Evolutionary conservation across 92 coral and sea anemone species (phyloP), one percentile per base, ranked within the genome.

Genomic region (Phenganax stokvisi): DNA sequence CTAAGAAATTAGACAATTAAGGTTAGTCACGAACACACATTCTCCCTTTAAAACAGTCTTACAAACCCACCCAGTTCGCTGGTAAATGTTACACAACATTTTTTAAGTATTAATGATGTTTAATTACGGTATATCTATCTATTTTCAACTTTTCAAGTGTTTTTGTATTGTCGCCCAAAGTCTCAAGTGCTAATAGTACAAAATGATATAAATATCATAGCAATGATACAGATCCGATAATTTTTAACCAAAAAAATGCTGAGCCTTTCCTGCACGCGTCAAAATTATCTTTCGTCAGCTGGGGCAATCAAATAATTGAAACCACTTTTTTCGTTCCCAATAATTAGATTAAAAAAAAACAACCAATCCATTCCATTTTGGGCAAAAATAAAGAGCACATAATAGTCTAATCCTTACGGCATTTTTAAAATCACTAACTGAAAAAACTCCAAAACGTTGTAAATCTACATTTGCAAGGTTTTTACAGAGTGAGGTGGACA

Each of bases 161-260:
- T 25, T 20, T 28, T 0, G 73, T 28, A 68, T 10, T 68, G 53
- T 68, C 53, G 17, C 53, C 73, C 25, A 15, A 8, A 61, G n/a
- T 15, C 28, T 68, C 73, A 68, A 68, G 73, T 68, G 73, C 53
- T 7, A 64, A 64, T 20, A 64, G 30, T 64, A 68, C 47, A 68
- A 15, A 30, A 20, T 37, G 54, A 68, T 68, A 68, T 64, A 64
- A 64, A 64, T 64, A 64, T 28, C 70, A 64, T 28, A 64, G 25
- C 16, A 64, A 3, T 68, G 73, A 68, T 68, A 68, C 15, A 68
- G 73, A 68, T 68, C 31, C n/a, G 73, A 68, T 7, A 12, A 68
- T 68, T 68, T 20, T 30, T 20, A 68, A 51, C 13, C 7, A 12
- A 68, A 30, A 27, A 52, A 68, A 68, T 68, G 73, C 73, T 12